Evolutionary conservation across 2,113 vertebrate species (phyloP), one percentile per base, ranked within the genome.

Genomic region (Actenoides lindsayi): DNA sequence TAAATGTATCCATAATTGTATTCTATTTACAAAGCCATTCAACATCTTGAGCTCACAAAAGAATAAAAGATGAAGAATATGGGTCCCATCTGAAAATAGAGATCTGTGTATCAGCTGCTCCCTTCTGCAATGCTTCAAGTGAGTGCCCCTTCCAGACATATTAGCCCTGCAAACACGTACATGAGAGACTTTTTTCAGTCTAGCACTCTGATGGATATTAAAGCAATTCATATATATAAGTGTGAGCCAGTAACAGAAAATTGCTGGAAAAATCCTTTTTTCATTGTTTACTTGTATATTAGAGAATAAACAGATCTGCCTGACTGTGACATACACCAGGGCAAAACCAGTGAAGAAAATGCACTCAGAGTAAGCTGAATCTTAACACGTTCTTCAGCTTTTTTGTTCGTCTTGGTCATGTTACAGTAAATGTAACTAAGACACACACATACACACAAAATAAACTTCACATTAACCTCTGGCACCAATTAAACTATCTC

Each of bases 401-500:
- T 71, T 90, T 92, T 85, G 41, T 89, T 80, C 54, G 18, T 84
- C 69, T 96, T 78, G 27, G 68, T 83, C 0, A 0, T 51, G 33
- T 30, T 81, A 70, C n/a, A 80, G 39, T 82, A 69, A 83, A 75
- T 31, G 57, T 31, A 90, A 69, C 57, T 79, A 77, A 70, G 41
- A 62, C 25, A 54, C 31, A 39, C 46, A 92, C 28, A 37, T 39
- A 92, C 28, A 92, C 1, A 33, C 5, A 70, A 88, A 94, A 85
- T 56, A 77, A 92, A 86, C 51, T 91, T 92, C 74, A 88, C 44
- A 31, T 91, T 94, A 94, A 86, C 57, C 57, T 71, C 24, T 75
- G 86, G 68, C 74, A 96, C 50, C 64, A 90, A 77, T 80, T 92
- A 90, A 89, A 74, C 16, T 53, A 53, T 31, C 70, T 85, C 64